Base-by-base conservation (phyloP, 2,797 vertebrate genomes). In the Anas bernieri region DNA sequence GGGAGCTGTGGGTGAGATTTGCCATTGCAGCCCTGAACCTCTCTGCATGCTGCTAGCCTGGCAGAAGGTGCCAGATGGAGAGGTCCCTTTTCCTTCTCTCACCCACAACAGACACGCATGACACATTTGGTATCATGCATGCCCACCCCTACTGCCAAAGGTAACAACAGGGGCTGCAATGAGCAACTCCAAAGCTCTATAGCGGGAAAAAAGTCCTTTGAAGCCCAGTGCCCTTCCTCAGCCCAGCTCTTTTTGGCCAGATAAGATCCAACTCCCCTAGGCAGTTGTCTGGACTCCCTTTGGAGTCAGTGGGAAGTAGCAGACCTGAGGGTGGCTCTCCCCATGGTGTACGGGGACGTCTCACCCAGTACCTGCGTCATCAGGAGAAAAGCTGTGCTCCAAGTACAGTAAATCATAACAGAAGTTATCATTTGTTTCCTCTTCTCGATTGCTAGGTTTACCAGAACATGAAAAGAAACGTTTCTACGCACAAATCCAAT, bases 381-480 rank as follows among this genome's bases (percentile, higher is more conserved):
- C n/a, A 17, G 10, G 1, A 77, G 26, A 61, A 85, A 59, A 68
- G 30, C 16, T 62, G 11, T 68, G 66, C 67, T 64, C 22, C 8
- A 39, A 52, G 23, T 66, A 59, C 37, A 67, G 4, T 46, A 54
- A 39, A 22, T 39, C 80, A 39, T 70, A 86, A 58, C 16, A 56
- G n/a, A 93, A 73, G 6, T 3, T 73, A 13, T 5, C 1, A 55
- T 76, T 85, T 76, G 20, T 83, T 85, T 59, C 86, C 13, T 90
- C 61, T 78, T 80, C 48, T 37, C 69, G 46, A 46, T 52, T 7
- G 90, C 70, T 77, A 98, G 98, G 75, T 97, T 92, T 98, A 97
- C 62, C 96, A 96, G 75, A 97, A 96, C 23, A 72, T 21, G 46
- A 96, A 93, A 37, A 93, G 83, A 86, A 80, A 25, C 3, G 2